Base-by-base conservation (phyloP, 2,888 invertebrate species). In the Agrochola lota region DNA sequence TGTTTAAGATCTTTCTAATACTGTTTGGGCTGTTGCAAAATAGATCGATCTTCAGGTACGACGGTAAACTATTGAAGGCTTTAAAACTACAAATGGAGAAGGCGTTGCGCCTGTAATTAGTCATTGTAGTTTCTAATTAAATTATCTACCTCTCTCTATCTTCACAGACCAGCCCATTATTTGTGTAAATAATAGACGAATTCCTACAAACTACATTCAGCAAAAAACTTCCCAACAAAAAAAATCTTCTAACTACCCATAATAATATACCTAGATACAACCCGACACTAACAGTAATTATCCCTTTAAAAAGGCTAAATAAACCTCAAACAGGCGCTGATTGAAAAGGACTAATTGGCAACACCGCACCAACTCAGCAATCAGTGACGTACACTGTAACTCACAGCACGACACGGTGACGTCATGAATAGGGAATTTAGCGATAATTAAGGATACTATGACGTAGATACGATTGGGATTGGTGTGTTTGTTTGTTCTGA, bases 321-420 rank as follows among this genome's bases (percentile, higher is more conserved):
- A 84, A 82, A 77, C 75, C 66, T 66, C 52, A 78, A 66, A 78
- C 59, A 78, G 49, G 78, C 76, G 43, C 78, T 91, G 90, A 92
- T 93, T 92, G 91, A 92, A 93, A 92, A 91, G 92, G 87, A 87
- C 90, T 93, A 92, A 93, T 93, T 92, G 92, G 90, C 82, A 91
- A 89, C 87, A 87, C 91, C 90, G 83, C 89, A 88, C 84, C 80
- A 74, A 69, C 84, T 87, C 86, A 72, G 91, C 90, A 93, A 93
- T 93, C 92, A 92, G 90, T 90, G 91, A 87, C 90, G 85, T 83
- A 87, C 78, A 78, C 72, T 86, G 87, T 88, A 85, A 86, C 86
- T 83, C 84, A 84, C 81, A 78, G 83, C 71, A 84, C 76, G 83
- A 78, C 82, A 81, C 84, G 83, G 81, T 87, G 84, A 88, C 89